Base-by-base conservation (phyloP, 1,140 invertebrate genomes). In the Hylaeus volcanicus region DNA sequence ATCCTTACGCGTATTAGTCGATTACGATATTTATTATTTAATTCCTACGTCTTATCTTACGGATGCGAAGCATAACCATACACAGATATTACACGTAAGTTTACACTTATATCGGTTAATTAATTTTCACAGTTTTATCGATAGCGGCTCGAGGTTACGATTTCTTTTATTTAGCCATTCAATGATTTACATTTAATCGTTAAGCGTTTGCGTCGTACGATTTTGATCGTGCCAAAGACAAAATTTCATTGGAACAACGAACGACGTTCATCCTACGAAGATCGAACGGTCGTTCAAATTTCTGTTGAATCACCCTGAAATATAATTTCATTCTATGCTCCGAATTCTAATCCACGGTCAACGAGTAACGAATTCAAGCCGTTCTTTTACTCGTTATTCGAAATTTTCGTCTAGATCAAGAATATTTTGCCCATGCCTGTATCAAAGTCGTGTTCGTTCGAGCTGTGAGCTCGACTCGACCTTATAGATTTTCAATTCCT, bases 401-500 rank as follows among this genome's bases (percentile, higher is more conserved):
- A 26, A 26, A 26, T 26, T 26, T 26, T 26, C 26, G 26, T 26
- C 26, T 26, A 26, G 26, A 26, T 26, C 26, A 26, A 26, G 26
- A 26, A 26, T 26, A 26, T 26, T 26, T 26, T 26, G 26, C 26
- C 26, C 26, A 26, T 26, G 26, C 26, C 26, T 26, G 26, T 9
- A 3, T 12, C 45, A n/a, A 68, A 51, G 65, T 37, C 45, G 45
- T 37, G 65, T 37, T 58, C 15, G n/a, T 3, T 26, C 45, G 65
- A 37, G 43, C 43, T 15, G 15, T 9, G 15, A 15, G 64, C 37
- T 66, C 63, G 12, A 15, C 45, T 48, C 53, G 48, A 61, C n/a
- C 6, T 9, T 78, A 63, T 37, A 12, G 45, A 71, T 70, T 56
- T 43, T 79, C 77, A 79, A 79, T 79, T 74, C 77, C 71, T 65